Conservation (phyloP, 2,888 invertebrate species). For the Hyalella azteca region DNA sequence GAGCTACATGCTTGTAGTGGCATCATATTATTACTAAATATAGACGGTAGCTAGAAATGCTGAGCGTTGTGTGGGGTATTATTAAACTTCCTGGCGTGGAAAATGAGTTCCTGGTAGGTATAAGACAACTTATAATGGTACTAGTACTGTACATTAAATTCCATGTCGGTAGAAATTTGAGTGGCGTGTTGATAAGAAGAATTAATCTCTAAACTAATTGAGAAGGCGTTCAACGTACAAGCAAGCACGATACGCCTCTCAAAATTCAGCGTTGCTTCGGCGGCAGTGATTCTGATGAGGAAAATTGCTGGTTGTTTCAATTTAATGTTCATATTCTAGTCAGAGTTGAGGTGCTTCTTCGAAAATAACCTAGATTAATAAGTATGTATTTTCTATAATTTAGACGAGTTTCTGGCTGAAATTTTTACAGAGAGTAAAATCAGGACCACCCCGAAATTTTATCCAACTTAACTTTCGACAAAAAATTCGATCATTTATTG, state of each 20-base stretch:
- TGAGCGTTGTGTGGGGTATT: not conserved
- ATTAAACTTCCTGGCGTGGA: not conserved
- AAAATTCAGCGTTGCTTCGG: too few species aligned
- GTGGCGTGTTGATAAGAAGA: not conserved
- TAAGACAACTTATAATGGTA: constrained; percentile 24
- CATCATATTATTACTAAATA: not conserved
- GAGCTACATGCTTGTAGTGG: not conserved
- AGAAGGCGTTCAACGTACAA: not conserved
- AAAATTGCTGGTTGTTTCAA: constrained; percentile 2
- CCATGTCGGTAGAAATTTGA: not conserved
- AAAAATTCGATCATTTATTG: too few species aligned
- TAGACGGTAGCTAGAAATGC: not conserved
- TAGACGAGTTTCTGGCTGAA: constrained; percentile 4
- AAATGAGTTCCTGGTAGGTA: constrained; percentile 10
- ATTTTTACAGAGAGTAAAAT: too few species aligned
- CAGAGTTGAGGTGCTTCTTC: constrained; percentile 34
- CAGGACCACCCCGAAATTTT: too few species aligned
- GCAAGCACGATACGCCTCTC: not conserved
- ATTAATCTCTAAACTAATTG: not conserved
- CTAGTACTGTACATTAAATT: constrained; percentile 7
- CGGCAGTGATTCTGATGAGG: too few species aligned
- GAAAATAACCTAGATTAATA: constrained; percentile 6
- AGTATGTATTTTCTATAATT: constrained; percentile 3
- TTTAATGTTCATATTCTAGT: constrained; percentile 26
- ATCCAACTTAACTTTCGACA: too few species aligned